Evolutionary conservation across 2,797 vertebrate genomes (phyloP).

Genomic region (Morelia viridis): DNA sequence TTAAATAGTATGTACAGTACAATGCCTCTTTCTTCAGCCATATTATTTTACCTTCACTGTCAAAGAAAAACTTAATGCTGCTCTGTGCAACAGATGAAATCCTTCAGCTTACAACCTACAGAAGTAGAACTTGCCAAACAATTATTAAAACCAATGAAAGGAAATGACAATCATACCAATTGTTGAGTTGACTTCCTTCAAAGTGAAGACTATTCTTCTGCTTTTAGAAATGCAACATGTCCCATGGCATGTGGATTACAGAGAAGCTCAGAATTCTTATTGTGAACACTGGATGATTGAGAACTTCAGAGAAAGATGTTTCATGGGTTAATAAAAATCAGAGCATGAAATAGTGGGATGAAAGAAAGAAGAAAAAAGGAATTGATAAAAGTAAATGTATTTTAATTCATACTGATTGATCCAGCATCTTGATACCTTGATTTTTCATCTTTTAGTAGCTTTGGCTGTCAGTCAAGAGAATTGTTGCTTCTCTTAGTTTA

Average conservation of each 20-base stretch:
- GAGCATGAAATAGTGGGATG: conserved; percentile 21
- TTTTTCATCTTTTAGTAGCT: not conserved
- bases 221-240: conserved; percentile 27
- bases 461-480: not conserved
- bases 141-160: conserved; percentile 16
- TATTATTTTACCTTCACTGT: not conserved
- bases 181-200: conserved; percentile 17
- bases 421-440: not conserved
- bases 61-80: not conserved
- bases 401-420: not conserved
- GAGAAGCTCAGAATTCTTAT: conserved; percentile 22
- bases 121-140: not conserved
- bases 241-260: conserved; percentile 3
- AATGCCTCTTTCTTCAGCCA: not conserved
- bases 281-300: conserved; percentile 27
- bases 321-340: conserved; percentile 24
- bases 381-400: not conserved
- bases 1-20: not conserved
- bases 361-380: conserved; percentile 13
- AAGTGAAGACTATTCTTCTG: conserved; percentile 13
- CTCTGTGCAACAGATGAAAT: not conserved
- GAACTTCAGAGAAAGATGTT: conserved; percentile 33
- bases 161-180: conserved; percentile 8
- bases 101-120: not conserved
- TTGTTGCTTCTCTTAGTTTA: not conserved